Base-by-base conservation (phyloP, 1,140 invertebrate genomes). In the Asbolus verrucosus region DNA sequence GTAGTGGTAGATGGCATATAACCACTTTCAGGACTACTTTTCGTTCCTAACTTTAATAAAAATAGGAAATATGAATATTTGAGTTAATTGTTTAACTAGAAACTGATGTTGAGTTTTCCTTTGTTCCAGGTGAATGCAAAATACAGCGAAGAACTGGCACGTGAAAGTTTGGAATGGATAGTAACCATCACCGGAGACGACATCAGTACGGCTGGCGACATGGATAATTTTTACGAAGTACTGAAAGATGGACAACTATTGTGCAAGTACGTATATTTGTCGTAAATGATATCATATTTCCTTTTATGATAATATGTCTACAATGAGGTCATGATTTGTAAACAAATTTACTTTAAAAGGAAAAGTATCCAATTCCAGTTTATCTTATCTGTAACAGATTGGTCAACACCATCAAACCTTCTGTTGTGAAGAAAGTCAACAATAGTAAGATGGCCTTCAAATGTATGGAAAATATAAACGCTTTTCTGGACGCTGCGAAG, bases 401-500 rank as follows among this genome's bases (percentile, higher is more conserved):
- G 75, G 91, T 90, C 3, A 96, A 96, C 80, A 83, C 85, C 50
- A 87, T 96, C 61, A 87, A 94, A 80, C 86, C 91, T 0, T 91
- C 90, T 14, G 87, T 87, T 27, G 88, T 96, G 15, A 96, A 94
- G 84, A 96, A 95, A 84, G 88, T 96, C 69, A 96, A 96, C 81
- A 87, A 89, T 75, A 91, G 88, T 27, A 87, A 86, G 76, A 93
- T 96, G 90, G 95, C 95, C n/a, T 98, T 98, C 83, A 97, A 97
- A 78, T 97, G 95, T 80, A 98, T 98, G 97, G 97, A 98, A 84
- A 98, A 99, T 81, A 98, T 99, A 70, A 97, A 98, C 77, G 89
- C 89, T 4, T 99, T 99, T 84, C 84, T 98, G 63, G 91, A 92
- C 75, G 90, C 90, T 4, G 94, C 93, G 31, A 90, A 89, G 78